These are phyloP conservation scores for Steinernema feltiae DNA, from an alignment of 1,140 invertebrate genomes.

Conservation along the genomic window DNA sequence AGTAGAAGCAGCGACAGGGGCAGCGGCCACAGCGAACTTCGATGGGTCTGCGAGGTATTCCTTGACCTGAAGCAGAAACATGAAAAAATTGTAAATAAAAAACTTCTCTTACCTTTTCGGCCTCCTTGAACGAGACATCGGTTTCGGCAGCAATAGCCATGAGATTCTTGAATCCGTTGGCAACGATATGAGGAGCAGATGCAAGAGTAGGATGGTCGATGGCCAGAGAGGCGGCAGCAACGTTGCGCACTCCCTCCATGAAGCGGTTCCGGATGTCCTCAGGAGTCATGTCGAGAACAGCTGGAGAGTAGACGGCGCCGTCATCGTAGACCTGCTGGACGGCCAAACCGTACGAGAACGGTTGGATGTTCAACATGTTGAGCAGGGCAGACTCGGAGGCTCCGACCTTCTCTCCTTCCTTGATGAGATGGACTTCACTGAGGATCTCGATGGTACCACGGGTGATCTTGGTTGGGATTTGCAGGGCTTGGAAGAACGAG, in stretches of 20 bases:
- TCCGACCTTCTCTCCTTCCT: conserved; percentile 93
- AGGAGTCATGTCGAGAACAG: conserved; percentile 93
- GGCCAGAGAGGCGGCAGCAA: conserved; percentile 81
- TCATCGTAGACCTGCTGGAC: conserved; percentile 83
- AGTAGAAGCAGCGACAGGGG: conserved; percentile 48
- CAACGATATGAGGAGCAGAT: conserved; percentile 90
- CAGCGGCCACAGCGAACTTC: conserved; percentile 60
- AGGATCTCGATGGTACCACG: conserved; percentile 99
- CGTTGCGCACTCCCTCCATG: conserved; percentile 76
- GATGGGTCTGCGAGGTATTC: conserved; percentile 62
- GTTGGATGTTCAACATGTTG: conserved; percentile 99
- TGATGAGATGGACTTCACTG: conserved; percentile 88
- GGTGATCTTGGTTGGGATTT: conserved; percentile 98
- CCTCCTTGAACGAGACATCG: conserved; percentile 88
- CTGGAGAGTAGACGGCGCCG: conserved; percentile 90
- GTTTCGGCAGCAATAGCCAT: conserved; percentile 90
- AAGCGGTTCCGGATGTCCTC: conserved; percentile 86
- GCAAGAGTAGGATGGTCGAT: conserved; percentile 93
- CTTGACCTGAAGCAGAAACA: conserved; percentile 47
- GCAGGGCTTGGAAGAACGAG: conserved; percentile 99
- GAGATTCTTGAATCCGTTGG: conserved; percentile 95
- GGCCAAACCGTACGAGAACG: conserved; percentile 95
- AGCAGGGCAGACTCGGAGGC: conserved; percentile 94
- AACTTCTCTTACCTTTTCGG: conserved; percentile 68
- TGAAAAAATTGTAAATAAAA: background rate